Conservation (phyloP, 2,797 vertebrate genomes). For the Eidolon dupreanum region DNA sequence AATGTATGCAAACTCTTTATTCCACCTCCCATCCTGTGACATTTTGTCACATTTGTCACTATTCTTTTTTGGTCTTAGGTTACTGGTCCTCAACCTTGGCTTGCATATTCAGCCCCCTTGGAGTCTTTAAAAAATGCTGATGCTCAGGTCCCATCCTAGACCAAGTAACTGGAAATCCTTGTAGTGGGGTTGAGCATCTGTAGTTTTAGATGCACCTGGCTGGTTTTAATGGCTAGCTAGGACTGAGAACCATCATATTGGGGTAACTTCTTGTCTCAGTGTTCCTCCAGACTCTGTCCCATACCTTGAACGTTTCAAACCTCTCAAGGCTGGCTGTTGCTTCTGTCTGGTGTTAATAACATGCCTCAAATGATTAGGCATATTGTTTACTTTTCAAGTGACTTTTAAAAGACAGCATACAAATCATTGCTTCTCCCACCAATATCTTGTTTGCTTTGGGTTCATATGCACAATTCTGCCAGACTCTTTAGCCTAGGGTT, state of each 20-base stretch:
- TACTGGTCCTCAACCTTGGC: background rate
- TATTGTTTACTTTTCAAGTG: background rate
- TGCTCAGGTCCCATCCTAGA: background rate
- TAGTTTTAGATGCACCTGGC: background rate
- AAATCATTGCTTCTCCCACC: background rate
- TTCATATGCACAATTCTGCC: background rate
- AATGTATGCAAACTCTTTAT: background rate
- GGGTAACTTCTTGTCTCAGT: background rate
- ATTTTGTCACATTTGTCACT: background rate
- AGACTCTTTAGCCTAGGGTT: background rate
- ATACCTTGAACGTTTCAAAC: background rate
- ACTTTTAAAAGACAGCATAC: conserved; percentile 18
- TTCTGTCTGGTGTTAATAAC: background rate
- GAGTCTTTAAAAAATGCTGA: background rate
- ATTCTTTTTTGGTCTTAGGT: conserved; percentile 4
- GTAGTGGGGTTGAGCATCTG: background rate
- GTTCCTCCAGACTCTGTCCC: background rate
- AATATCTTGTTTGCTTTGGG: background rate
- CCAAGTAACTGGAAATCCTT: background rate
- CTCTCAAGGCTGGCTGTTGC: background rate
- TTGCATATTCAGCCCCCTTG: background rate
- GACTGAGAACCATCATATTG: background rate
- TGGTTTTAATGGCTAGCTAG: background rate
- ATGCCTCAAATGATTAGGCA: background rate
- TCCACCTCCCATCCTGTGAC: background rate